Conservation (phyloP, 2,797 vertebrate genomes). For the Crocodylus rhombifer region DNA sequence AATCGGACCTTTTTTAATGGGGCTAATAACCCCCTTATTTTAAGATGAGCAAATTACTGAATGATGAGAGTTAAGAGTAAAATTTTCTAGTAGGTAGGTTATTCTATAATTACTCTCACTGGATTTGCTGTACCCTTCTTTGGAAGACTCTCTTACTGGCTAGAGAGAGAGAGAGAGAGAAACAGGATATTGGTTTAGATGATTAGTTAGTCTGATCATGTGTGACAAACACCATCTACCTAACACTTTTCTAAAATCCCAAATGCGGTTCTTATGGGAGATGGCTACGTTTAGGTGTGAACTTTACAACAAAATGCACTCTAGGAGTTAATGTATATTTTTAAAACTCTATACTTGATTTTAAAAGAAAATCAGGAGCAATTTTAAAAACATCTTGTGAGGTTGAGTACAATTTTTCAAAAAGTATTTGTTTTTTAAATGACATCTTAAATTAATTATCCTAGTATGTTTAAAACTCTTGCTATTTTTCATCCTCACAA, state of each 20-base stretch:
- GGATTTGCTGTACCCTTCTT: not conserved
- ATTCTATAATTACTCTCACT: not conserved
- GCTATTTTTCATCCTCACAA: not conserved
- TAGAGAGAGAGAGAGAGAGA: not conserved
- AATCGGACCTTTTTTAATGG: too few species aligned
- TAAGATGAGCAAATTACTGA: not conserved
- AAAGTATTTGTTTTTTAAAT: not conserved
- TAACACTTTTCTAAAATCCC: not conserved
- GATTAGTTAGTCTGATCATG: not conserved
- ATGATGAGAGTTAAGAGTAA: not conserved
- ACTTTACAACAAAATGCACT: not conserved
- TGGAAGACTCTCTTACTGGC: not conserved
- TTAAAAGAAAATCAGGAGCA: slow-evolving; percentile 8
- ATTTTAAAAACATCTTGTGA: not conserved
- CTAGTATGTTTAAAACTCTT: not conserved
- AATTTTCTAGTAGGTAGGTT: not conserved
- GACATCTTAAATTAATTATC: not conserved
- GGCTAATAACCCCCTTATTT: not conserved
- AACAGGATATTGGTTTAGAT: not conserved
- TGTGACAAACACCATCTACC: not conserved
- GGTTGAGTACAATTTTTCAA: not conserved
- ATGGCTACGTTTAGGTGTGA: not conserved
- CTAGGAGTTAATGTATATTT: not conserved
- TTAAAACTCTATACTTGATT: not conserved
- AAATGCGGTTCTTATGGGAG: not conserved